Conservation (phyloP, 2,113 vertebrate species). For the Phalacrocorax carbo region DNA sequence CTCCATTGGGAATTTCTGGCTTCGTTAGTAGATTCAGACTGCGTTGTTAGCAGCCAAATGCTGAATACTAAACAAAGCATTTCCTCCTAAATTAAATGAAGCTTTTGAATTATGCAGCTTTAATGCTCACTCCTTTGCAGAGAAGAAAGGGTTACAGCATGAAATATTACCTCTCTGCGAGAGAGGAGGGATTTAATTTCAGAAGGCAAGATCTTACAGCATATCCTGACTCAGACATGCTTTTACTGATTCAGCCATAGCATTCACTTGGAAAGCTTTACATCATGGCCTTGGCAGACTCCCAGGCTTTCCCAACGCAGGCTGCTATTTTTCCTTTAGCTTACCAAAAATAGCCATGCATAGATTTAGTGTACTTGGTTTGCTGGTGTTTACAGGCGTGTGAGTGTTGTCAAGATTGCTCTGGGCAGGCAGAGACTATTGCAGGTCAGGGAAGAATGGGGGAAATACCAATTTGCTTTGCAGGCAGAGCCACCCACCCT, state of each 20-base stretch:
- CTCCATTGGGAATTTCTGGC: conserved; percentile 49
- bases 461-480: neutral
- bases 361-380: conserved; percentile 71
- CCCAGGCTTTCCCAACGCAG: conserved; percentile 71
- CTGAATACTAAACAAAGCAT: conserved; percentile 41
- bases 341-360: conserved; percentile 75
- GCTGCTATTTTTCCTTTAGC: conserved; percentile 75
- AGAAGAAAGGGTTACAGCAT: neutral
- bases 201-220: conserved; percentile 44
- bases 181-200: conserved; percentile 44
- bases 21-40: conserved; percentile 20
- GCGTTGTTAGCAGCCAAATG: conserved; percentile 26
- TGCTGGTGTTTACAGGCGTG: conserved; percentile 64
- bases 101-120: neutral
- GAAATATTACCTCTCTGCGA: conserved; percentile 4
- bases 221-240: conserved; percentile 62
- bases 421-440: conserved; percentile 47
- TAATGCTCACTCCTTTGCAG: neutral
- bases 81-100: conserved; percentile 35
- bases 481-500: neutral
- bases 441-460: neutral
- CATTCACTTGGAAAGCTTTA: conserved; percentile 73
- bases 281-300: conserved; percentile 73
- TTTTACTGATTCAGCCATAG: conserved; percentile 73
- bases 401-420: conserved; percentile 50